Percentiles rank a stretch among this genome's conserved stretches.
Conservation (phyloP, 2,113 vertebrate species). For the Scalopus aquaticus region DNA sequence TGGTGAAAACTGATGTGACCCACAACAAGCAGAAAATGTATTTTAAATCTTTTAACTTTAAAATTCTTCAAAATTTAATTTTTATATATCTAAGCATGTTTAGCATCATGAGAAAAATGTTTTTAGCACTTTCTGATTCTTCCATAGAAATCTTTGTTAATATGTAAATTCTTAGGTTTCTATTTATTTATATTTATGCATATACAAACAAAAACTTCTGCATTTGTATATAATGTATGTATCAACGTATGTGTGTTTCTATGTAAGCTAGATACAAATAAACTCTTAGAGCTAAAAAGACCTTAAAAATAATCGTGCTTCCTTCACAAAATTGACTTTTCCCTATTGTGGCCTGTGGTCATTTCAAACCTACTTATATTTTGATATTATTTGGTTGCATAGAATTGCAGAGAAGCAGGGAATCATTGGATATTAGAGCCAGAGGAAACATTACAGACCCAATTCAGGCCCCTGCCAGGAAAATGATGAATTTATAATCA, state of each 20-base stretch:
- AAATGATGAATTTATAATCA: conserved; percentile 68
- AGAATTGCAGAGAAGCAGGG: neutral
- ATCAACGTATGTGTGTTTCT: neutral
- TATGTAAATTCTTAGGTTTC: neutral
- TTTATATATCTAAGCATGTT: neutral
- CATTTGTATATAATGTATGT: neutral
- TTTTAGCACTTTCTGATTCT: neutral
- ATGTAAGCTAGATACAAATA: neutral
- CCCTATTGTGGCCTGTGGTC: conserved; percentile 17
- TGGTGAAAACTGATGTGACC: neutral
- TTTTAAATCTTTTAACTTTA: neutral
- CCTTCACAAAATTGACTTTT: conserved; percentile 29
- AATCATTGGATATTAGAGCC: neutral
- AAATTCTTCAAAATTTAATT: neutral
- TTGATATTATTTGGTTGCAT: conserved; percentile 47
- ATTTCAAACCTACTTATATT: conserved; percentile 30
- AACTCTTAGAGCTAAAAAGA: neutral
- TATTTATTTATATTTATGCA: neutral
- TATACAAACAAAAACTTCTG: neutral
- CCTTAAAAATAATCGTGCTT: neutral
- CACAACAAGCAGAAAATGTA: neutral
- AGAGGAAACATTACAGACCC: conserved; percentile 6
- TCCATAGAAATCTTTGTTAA: neutral
- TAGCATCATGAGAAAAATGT: neutral
- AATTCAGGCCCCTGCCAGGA: conserved; percentile 53